Evolutionary conservation across 2,888 invertebrate genomes (phyloP).

Genomic region (Thymelicus lineola): DNA sequence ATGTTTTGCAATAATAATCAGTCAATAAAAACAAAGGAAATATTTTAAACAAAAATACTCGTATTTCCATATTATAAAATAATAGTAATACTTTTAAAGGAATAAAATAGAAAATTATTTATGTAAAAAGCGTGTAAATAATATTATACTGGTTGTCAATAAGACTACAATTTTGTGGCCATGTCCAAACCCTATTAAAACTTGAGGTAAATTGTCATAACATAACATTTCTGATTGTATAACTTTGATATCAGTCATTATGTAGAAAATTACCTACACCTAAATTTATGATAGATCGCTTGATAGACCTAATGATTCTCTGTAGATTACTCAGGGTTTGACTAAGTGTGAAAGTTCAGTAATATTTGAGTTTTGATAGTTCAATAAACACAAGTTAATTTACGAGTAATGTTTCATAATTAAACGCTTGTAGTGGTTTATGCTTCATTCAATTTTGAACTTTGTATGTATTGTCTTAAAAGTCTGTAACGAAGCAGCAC

Average conservation of each 20-base stretch:
- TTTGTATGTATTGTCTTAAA: too few relatives aligned
- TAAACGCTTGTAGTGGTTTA: neutral
- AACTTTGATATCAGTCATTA: constrained; percentile 27
- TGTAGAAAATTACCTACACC: constrained; percentile 12
- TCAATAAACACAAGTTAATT: constrained; percentile 15
- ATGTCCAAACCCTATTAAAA: neutral
- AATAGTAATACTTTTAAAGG: too few relatives aligned
- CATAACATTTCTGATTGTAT: constrained; percentile 24
- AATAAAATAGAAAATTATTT: too few relatives aligned
- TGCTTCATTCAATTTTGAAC: neutral
- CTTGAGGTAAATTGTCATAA: neutral
- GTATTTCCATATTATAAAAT: too few relatives aligned
- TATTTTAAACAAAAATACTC: too few relatives aligned
- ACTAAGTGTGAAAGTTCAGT: constrained; percentile 31
- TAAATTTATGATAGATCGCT: constrained; percentile 19
- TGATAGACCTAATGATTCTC: constrained; percentile 24
- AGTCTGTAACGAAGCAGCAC: too few relatives aligned
- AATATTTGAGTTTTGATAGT: constrained; percentile 16
- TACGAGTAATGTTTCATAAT: constrained; percentile 10
- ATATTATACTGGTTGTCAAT: too few relatives aligned
- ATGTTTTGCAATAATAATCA: too few relatives aligned
- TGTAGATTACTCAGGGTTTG: constrained; percentile 21
- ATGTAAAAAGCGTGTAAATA: too few relatives aligned
- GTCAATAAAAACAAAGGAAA: too few relatives aligned
- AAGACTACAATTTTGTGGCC: too few relatives aligned